Evolutionary conservation across 1,140 invertebrate genomes (phyloP), one percentile per base, ranked within the genome.

Genomic region (Cotesia chilonis): DNA sequence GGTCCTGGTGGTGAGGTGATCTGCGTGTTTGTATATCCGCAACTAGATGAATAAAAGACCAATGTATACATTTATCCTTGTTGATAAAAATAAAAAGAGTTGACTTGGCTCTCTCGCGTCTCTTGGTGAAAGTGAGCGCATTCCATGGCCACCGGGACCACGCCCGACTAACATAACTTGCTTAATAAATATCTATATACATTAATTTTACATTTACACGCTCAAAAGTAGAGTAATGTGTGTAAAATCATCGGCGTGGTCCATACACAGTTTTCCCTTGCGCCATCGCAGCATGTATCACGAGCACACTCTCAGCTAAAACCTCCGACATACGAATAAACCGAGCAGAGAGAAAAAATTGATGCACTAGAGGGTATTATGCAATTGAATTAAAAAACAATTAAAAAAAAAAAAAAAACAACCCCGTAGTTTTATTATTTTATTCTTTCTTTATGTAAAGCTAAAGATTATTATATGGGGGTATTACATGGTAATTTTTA

Each of bases 61-160:
- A 72, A 78, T 77, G 71, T 70, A 76, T 74, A 60, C 74, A 75
- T 70, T 73, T 65, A 51, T 75, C 76, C 68, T 71, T 51, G 70
- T 41, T 47, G 41, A 47, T 47, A 9, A 47, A 47, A 47, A 47
- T 47, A 47, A 47, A 47, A 47, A 47, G 41, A 47, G 41, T 47
- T 47, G 10, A 47, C 63, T 57, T 61, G 41, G 35, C 55, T 70
- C 52, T 37, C 61, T 55, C 60, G 41, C 69, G 37, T 75, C 64
- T 72, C 70, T 37, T 59, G 84, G 85, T 87, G 85, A 87, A 87
- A 87, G 85, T 87, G 85, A 87, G 84, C 85, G 85, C 84, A 87
- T 87, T 87, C 85, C 85, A 85, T 84, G 84, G 84, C 84, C 84
- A 85, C 82, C 78, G 83, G 80, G 83, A 86, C 85, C 85, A 86